Conservation (phyloP, 2,888 invertebrate species). For the Tipula unca region DNA sequence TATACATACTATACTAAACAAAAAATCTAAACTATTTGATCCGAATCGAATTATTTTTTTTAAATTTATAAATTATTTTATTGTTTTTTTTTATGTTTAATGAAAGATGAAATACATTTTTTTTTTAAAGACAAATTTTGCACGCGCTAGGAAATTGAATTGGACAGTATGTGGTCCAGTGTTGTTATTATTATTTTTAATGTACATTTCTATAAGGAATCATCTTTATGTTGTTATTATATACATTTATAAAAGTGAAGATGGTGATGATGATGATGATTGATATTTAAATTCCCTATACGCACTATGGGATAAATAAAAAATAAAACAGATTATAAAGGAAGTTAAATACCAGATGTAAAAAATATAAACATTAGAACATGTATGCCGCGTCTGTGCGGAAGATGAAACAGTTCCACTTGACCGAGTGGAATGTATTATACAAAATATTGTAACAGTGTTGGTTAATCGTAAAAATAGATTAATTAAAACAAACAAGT, state of each 20-base stretch:
- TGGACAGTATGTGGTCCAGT: not conserved
- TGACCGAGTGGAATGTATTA: not conserved
- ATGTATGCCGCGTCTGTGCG: not conserved
- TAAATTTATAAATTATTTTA: not conserved
- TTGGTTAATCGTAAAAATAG: too few species aligned
- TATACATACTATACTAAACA: not conserved
- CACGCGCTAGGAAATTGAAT: not conserved
- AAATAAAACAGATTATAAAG: not conserved
- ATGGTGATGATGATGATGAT: not conserved
- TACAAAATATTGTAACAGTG: too few species aligned
- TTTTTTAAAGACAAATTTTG: not conserved
- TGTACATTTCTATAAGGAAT: not conserved
- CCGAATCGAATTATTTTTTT: conserved; percentile 3
- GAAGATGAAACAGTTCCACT: not conserved
- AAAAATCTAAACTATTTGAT: not conserved
- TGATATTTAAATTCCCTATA: not conserved
- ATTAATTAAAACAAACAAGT: too few species aligned
- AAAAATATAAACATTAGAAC: not conserved
- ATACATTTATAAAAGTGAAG: not conserved
- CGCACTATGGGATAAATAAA: not conserved
- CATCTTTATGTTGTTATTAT: not conserved
- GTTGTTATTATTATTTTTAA: not conserved
- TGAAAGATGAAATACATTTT: not conserved
- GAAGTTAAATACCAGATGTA: not conserved
- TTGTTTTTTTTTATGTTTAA: not conserved